These are phyloP conservation scores for Sarcophaga rosellei DNA, from an alignment of 2,888 invertebrate genomes.

Conservation along the genomic window DNA sequence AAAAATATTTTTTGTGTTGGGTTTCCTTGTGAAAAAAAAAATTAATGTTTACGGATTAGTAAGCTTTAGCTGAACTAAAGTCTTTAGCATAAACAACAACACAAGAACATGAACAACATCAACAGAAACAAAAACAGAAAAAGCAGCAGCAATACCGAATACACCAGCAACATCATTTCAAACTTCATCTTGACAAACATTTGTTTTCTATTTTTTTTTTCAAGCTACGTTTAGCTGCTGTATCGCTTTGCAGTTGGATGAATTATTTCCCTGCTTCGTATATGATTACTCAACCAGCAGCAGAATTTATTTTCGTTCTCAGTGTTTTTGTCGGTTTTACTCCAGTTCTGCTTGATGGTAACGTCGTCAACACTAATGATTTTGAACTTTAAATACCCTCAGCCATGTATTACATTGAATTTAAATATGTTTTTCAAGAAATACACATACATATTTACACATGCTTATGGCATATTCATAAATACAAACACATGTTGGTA, in stretches of 20 bases:
- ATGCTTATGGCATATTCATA: neutral
- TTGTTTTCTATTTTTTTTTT: constrained; percentile 15
- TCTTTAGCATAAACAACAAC: constrained; percentile 52
- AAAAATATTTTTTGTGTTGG: neutral
- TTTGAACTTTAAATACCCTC: constrained; percentile 58
- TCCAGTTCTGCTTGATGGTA: neutral
- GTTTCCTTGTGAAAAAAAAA: neutral
- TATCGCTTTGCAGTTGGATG: neutral
- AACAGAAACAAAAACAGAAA: neutral
- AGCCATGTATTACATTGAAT: constrained; percentile 44
- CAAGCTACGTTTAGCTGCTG: neutral
- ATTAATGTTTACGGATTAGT: constrained; percentile 57
- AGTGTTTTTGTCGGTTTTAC: neutral
- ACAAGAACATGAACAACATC: constrained; percentile 6
- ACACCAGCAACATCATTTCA: neutral
- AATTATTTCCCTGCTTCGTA: constrained; percentile 7
- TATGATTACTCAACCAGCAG: constrained; percentile 35
- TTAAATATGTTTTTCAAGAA: constrained; percentile 36
- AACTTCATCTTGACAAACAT: constrained; percentile 33
- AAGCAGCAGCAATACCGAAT: no score
- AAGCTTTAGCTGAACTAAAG: constrained; percentile 53
- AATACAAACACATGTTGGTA: neutral
- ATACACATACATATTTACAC: neutral
- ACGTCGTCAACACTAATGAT: constrained; percentile 47
- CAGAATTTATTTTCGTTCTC: constrained; percentile 1